Conservation (phyloP, 92 coral and sea anemone species). For the Scolanthus callimorphus region DNA sequence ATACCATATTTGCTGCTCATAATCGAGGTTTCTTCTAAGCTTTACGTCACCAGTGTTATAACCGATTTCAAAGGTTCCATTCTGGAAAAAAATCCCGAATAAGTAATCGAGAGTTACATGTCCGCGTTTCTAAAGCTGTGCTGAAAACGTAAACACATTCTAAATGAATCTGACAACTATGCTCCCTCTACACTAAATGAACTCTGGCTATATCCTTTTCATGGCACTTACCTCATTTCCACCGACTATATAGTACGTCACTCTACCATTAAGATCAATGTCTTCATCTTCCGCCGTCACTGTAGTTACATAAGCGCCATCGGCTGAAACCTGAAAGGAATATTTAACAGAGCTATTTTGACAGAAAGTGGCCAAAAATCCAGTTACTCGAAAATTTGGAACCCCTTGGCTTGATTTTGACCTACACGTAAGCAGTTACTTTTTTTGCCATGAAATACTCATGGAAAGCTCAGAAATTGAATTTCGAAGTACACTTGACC, state of each 20-base stretch:
- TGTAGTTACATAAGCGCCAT: not conserved
- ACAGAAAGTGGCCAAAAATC: no score
- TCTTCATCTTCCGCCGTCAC: slow-evolving; percentile 9
- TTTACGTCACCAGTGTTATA: not conserved
- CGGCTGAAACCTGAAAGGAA: no score
- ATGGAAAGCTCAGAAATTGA: no score
- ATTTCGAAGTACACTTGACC: no score
- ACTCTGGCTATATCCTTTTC: not conserved
- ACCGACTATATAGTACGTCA: slow-evolving; percentile 9
- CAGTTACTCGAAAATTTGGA: no score
- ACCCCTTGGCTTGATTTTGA: no score
- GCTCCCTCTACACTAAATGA: not conserved
- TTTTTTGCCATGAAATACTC: no score
- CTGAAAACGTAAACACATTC: no score
- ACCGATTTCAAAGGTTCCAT: slow-evolving; percentile 7
- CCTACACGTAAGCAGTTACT: no score
- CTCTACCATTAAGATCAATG: not conserved
- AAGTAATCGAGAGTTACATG: no score
- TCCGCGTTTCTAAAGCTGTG: no score
- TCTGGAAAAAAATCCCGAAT: not conserved
- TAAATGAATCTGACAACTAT: not conserved
- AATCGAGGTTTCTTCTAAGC: slow-evolving; percentile 7
- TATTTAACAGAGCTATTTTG: no score
- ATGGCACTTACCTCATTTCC: slow-evolving; percentile 22
- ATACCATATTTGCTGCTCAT: slow-evolving; percentile 8